Conservation (phyloP, 2,797 vertebrate genomes). For the Hippocampus kuda region DNA sequence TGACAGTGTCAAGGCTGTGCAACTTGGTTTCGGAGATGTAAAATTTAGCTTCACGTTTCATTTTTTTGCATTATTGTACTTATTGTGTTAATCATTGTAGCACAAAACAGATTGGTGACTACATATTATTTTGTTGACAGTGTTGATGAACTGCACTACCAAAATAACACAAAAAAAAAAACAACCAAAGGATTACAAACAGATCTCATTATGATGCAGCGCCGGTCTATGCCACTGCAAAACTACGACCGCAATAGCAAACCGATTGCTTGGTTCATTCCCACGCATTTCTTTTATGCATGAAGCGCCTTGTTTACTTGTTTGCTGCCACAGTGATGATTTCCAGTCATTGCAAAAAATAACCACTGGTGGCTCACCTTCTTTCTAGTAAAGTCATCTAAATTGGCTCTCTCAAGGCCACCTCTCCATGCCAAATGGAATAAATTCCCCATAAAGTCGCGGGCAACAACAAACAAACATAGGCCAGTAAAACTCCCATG, state of each 20-base stretch:
- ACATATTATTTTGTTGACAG: background rate
- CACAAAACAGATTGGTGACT: no score
- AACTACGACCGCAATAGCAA: background rate
- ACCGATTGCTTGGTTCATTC: background rate
- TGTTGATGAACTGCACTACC: background rate
- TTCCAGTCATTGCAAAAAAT: constrained; percentile 37
- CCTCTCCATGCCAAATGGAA: constrained; percentile 19
- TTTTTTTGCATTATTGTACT: no score
- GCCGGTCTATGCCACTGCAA: background rate
- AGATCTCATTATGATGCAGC: background rate
- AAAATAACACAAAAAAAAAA: background rate
- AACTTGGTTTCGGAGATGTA: no score
- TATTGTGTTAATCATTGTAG: no score
- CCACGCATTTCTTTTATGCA: background rate
- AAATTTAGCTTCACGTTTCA: no score
- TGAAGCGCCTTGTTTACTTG: background rate
- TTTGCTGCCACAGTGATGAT: constrained; percentile 39
- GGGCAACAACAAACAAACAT: background rate
- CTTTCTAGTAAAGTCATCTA: constrained; percentile 31
- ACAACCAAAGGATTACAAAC: background rate
- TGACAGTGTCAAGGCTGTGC: no score
- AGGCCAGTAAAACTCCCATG: background rate
- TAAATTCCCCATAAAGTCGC: background rate
- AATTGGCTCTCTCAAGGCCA: constrained; percentile 42
- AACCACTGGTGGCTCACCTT: constrained; percentile 24